Base-by-base conservation (phyloP, 2,113 vertebrate genomes). In the Menidia beryllina region DNA sequence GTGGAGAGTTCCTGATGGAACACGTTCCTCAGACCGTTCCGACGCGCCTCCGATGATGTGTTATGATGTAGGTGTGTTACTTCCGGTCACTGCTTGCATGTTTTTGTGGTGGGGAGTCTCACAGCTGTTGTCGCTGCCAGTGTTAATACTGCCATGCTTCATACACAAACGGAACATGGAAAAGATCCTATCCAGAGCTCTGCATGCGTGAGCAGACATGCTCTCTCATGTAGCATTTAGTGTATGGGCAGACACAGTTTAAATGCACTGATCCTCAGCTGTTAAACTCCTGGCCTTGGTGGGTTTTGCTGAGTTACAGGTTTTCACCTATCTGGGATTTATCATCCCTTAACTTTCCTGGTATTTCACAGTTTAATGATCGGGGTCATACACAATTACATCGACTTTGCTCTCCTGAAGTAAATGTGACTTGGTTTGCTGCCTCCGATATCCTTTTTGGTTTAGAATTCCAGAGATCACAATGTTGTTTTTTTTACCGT, bases 321-420 rank as follows among this genome's bases (percentile, higher is more conserved):
- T 73, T 86, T n/a, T n/a, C n/a, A n/a, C 73, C 64, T 45, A 43
- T 58, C 39, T 72, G 60, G 71, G 71, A 87, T 89, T 87, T 86
- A 89, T 83, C 75, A 77, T 79, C 80, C 87, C 69, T 65, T 26
- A 34, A 63, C 45, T 77, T 20, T 63, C 63, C 57, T 72, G 76
- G 53, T 73, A 64, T 89, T 89, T 89, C 82, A 89, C 55, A 68
- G 70, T 85, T 88, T 84, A 86, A 86, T 79, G 87, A 79, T 81
- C 80, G 63, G 79, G 77, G 81, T 89, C 88, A 72, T 59, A 67
- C 60, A 82, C 83, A 86, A 85, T 84, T 87, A 88, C 79, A 80
- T 72, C 75, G 72, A 71, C 77, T 68, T 82, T 63, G 62, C 76
- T 77, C 50, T 11, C 54, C 55, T 51, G 65, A 41, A 66, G 74